These are phyloP conservation scores for Corbicula japonica DNA, from an alignment of 2,888 invertebrate species.

Conservation along the genomic window DNA sequence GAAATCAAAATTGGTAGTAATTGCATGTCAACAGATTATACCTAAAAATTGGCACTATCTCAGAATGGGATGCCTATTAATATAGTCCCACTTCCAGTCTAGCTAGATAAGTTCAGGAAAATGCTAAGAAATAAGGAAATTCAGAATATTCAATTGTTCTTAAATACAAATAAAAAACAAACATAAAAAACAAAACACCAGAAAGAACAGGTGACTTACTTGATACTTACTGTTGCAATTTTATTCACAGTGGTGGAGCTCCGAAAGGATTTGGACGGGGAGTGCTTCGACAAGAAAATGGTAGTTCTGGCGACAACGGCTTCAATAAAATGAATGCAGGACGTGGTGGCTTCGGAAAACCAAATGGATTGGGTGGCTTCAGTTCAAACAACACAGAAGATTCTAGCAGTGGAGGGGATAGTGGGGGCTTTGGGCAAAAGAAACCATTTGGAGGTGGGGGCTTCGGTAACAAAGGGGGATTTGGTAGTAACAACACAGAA, in stretches of 20 bases:
- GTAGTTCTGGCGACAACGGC: constrained; percentile 41
- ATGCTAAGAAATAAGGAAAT: not conserved
- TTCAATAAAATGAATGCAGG: constrained; percentile 57
- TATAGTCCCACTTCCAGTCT: constrained; percentile 1
- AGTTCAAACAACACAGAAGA: not conserved
- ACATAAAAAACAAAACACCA: too few species aligned
- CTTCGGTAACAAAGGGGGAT: constrained; percentile 24
- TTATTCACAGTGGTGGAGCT: constrained; percentile 9
- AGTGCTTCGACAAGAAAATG: constrained; percentile 63
- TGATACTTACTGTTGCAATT: too few species aligned
- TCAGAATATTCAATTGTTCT: not conserved
- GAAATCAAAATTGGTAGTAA: too few species aligned
- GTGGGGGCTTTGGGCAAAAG: constrained; percentile 26
- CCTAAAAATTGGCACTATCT: too few species aligned
- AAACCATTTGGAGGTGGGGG: constrained; percentile 27
- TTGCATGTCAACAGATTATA: too few species aligned
- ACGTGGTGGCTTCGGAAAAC: constrained; percentile 27
- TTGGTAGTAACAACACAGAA: constrained; percentile 9
- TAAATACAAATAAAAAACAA: not conserved
- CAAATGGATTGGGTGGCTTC: constrained; percentile 26
- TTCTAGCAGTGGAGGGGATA: constrained; percentile 12
- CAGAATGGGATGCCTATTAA: too few species aligned
- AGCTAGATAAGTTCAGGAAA: not conserved
- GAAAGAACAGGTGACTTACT: too few species aligned
- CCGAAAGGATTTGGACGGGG: constrained; percentile 74